Conservation (phyloP, 2,888 invertebrate species). For the Escarpia spicata region DNA sequence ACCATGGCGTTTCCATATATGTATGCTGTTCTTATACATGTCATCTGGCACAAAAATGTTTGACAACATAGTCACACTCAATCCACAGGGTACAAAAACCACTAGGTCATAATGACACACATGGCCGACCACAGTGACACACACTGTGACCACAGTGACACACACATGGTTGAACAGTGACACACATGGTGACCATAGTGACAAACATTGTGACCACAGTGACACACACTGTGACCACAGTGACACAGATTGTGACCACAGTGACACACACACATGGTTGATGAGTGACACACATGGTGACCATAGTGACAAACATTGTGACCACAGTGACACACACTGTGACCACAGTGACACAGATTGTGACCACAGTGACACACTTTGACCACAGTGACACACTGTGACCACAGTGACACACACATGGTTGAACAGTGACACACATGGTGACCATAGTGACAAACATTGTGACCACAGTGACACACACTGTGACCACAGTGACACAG, state of each 20-base stretch:
- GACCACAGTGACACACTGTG: background rate
- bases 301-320: background rate
- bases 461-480: no score
- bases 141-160: background rate
- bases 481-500: no score
- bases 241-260: background rate
- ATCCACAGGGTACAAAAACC: no score
- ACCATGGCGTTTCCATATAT: background rate
- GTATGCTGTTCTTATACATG: background rate
- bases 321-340: background rate
- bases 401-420: background rate
- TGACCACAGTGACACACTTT: background rate
- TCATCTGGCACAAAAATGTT: background rate
- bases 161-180: background rate
- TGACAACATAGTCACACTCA: background rate
- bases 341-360: background rate
- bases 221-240: background rate
- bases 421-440: no score
- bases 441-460: background rate
- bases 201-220: background rate
- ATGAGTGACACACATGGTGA: background rate
- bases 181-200: background rate
- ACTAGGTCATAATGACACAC: background rate
- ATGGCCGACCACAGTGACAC: background rate
- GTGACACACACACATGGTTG: background rate